phyloP scores from a whole-genome alignment of 1,140 invertebrate genomes.

The Berghia stephanieae region DNA sequence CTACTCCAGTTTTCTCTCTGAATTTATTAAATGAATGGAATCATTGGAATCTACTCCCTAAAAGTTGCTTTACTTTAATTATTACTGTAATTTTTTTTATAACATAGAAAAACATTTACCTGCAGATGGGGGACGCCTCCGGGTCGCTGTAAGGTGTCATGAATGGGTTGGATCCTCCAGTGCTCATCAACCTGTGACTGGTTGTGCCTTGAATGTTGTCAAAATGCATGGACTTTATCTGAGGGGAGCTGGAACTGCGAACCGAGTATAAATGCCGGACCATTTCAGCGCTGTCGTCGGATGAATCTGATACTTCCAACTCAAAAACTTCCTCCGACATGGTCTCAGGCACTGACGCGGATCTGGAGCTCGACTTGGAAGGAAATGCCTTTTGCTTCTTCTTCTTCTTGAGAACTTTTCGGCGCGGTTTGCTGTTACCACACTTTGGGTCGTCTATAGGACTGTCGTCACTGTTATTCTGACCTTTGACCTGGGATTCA shows the following conservation, averaged over 20 bases:
- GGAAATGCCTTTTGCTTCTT: constrained; percentile 30
- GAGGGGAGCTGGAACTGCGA: constrained; percentile 61
- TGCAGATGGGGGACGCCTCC: constrained; percentile 77
- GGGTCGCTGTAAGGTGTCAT: constrained; percentile 92
- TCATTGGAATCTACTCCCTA: no score
- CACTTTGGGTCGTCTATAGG: constrained; percentile 37
- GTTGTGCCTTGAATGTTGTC: constrained; percentile 22
- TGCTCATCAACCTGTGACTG: constrained; percentile 40
- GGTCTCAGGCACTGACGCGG: constrained; percentile 35
- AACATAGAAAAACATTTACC: constrained; percentile 73
- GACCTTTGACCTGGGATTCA: neutral
- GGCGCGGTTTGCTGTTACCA: constrained; percentile 42
- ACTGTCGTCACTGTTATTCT: constrained; percentile 24
- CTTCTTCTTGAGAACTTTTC: constrained; percentile 46
- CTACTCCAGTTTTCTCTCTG: neutral
- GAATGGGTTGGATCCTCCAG: constrained; percentile 50
- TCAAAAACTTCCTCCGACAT: constrained; percentile 56
- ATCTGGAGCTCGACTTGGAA: constrained; percentile 29
- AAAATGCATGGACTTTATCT: constrained; percentile 15
- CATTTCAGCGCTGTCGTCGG: constrained; percentile 51
- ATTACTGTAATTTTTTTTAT: no score
- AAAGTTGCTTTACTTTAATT: no score
- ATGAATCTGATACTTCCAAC: constrained; percentile 73
- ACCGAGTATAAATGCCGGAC: constrained; percentile 55
- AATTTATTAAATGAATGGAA: neutral